Evolutionary conservation across 2,888 invertebrate genomes (phyloP).

Genomic region (Odontocerum albicorne): DNA sequence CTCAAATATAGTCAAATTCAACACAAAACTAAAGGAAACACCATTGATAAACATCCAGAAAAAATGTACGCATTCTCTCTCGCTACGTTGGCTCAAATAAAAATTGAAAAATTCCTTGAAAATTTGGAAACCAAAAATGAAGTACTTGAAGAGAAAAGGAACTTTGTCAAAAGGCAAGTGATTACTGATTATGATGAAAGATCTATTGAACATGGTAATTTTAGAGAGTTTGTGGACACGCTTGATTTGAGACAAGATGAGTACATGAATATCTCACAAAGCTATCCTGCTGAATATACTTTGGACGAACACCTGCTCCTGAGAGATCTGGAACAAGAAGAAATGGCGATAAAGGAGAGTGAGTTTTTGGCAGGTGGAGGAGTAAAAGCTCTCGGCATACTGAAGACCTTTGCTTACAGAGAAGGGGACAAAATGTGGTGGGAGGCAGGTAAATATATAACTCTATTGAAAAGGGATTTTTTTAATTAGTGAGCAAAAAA

Average conservation of each 20-base stretch:
- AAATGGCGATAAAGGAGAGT: not conserved
- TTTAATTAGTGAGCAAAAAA: no score
- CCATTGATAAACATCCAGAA: slow-evolving; percentile 34
- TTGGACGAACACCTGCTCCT: not conserved
- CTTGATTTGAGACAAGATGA: not conserved
- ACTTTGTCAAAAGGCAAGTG: slow-evolving; percentile 6
- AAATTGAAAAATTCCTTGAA: slow-evolving; percentile 31
- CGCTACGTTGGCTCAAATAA: slow-evolving; percentile 34
- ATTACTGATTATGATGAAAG: not conserved
- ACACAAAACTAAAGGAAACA: not conserved
- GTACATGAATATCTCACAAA: not conserved
- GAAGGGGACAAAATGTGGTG: slow-evolving; percentile 74
- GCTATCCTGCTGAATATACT: no score
- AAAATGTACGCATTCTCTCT: slow-evolving; percentile 52
- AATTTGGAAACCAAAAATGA: slow-evolving; percentile 21
- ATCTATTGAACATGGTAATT: not conserved
- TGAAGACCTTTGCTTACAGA: slow-evolving; percentile 43
- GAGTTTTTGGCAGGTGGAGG: slow-evolving; percentile 29
- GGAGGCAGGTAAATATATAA: slow-evolving; percentile 66
- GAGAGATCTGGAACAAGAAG: not conserved
- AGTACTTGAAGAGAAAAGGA: slow-evolving; percentile 17
- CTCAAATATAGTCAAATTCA: slow-evolving; percentile 42
- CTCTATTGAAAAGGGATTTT: not conserved
- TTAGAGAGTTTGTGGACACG: slow-evolving; percentile 8
- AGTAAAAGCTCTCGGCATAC: slow-evolving; percentile 49